Percentiles rank a stretch among this genome's conserved stretches.
phyloP scores from a whole-genome alignment of 1,140 invertebrate species.

The Drosophila nannoptera region DNA sequence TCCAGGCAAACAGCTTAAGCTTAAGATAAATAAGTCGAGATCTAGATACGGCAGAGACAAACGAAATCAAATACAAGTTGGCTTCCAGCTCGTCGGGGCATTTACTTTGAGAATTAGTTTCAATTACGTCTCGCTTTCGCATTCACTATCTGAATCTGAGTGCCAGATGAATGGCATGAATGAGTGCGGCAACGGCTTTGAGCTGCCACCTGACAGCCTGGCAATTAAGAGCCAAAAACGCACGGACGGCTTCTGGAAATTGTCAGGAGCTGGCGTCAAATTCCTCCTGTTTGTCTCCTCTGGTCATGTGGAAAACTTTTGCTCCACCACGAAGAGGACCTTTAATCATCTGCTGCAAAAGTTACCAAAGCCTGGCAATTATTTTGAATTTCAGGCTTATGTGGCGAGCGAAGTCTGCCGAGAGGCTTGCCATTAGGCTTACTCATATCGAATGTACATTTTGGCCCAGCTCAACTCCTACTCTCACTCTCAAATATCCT shows the following conservation, averaged over 20 bases:
- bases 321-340: constrained; percentile 1
- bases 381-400: constrained; percentile 17
- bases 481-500: constrained; percentile 3
- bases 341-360: constrained; percentile 27
- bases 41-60: constrained; percentile 13
- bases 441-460: not conserved
- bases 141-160: constrained; percentile 21
- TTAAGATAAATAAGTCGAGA: constrained; percentile 13
- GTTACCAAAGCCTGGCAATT: constrained; percentile 21
- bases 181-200: not conserved
- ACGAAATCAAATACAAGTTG: constrained; percentile 45
- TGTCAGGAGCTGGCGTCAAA: not conserved
- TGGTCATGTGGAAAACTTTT: constrained; percentile 13
- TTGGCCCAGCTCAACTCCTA: not conserved
- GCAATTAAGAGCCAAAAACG: constrained; percentile 21
- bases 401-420: not conserved
- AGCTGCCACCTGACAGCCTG: constrained; percentile 21
- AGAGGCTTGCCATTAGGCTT: not conserved
- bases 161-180: not conserved
- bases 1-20: constrained; percentile 1
- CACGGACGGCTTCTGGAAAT: not conserved
- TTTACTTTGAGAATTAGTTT: constrained; percentile 72
- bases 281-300: not conserved
- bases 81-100: constrained; percentile 35
- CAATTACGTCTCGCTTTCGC: constrained; percentile 55